Percentiles rank a stretch among this genome's conserved stretches.
phyloP scores from a whole-genome alignment of 2,888 invertebrate genomes.

The Phengaris alcon region DNA sequence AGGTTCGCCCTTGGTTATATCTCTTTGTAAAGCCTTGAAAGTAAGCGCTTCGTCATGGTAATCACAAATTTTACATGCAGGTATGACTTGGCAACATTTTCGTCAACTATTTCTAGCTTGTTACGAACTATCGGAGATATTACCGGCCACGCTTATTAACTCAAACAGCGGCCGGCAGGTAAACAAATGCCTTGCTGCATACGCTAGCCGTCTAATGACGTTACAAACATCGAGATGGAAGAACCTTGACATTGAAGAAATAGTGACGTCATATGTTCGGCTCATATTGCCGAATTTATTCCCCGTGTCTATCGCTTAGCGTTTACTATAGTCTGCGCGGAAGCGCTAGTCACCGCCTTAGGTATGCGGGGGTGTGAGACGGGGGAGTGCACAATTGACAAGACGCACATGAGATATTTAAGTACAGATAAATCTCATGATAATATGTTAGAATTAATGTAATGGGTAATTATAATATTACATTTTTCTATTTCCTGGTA shows the following conservation, averaged over 20 bases:
- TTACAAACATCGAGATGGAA: constrained; percentile 33
- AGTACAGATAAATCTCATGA: no score
- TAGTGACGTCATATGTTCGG: constrained; percentile 34
- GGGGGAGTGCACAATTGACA: no score
- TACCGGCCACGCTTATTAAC: no score
- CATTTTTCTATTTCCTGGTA: no score
- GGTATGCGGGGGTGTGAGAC: no score
- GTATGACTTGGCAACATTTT: constrained; percentile 35
- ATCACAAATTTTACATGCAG: no score
- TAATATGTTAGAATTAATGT: no score
- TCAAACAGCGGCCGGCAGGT: constrained; percentile 31
- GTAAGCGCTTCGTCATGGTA: constrained; percentile 31
- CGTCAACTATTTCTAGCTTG: neutral
- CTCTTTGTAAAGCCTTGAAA: constrained; percentile 34
- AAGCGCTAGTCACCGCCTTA: no score
- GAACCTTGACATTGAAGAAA: constrained; percentile 33
- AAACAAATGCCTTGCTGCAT: constrained; percentile 33
- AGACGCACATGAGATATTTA: no score
- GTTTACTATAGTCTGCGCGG: no score
- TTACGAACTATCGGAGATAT: no score
- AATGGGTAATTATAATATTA: no score
- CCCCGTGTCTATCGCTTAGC: constrained; percentile 30
- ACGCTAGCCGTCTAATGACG: constrained; percentile 33
- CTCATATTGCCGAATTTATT: constrained; percentile 36
- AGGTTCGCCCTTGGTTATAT: constrained; percentile 33